Conservation (phyloP, 2,888 invertebrate species). For the Sthenelais limicola region DNA sequence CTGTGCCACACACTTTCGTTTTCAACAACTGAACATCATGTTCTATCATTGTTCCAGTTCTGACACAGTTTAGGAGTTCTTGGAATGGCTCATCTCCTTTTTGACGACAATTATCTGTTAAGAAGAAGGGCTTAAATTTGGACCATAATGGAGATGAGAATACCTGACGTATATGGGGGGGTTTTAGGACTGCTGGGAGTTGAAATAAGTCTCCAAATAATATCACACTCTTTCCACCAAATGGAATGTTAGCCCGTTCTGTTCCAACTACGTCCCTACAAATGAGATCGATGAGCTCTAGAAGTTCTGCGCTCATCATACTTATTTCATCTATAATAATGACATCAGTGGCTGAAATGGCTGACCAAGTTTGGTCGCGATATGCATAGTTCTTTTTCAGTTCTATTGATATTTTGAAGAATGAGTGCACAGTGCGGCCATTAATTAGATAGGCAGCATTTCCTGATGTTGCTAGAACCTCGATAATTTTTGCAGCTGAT, state of each 20-base stretch:
- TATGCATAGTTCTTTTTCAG: not conserved
- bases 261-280: conserved; percentile 15
- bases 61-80: not conserved
- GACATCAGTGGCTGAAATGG: conserved; percentile 21
- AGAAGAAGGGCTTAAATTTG: conserved; percentile 11
- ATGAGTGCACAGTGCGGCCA: conserved; percentile 20
- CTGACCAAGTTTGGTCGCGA: conserved; percentile 1
- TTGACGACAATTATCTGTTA: conserved; percentile 18
- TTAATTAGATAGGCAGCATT: conserved; percentile 19
- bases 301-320: conserved; percentile 28
- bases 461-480: conserved; percentile 23
- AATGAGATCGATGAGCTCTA: conserved; percentile 9
- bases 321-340: conserved; percentile 26
- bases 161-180: not conserved
- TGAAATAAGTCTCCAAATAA: conserved; percentile 25
- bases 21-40: not conserved
- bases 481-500: conserved; percentile 13
- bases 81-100: conserved; percentile 1
- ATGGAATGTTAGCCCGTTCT: not conserved
- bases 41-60: not conserved
- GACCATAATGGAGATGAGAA: conserved; percentile 7
- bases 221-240: conserved; percentile 18
- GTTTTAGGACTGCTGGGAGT: conserved; percentile 1
- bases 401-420: not conserved
- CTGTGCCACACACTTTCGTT: conserved; percentile 10